Percentiles rank a stretch among this genome's conserved stretches.
phyloP scores from a whole-genome alignment of 92 coral and sea anemone genomes.

The Epizoanthus scotinus region DNA sequence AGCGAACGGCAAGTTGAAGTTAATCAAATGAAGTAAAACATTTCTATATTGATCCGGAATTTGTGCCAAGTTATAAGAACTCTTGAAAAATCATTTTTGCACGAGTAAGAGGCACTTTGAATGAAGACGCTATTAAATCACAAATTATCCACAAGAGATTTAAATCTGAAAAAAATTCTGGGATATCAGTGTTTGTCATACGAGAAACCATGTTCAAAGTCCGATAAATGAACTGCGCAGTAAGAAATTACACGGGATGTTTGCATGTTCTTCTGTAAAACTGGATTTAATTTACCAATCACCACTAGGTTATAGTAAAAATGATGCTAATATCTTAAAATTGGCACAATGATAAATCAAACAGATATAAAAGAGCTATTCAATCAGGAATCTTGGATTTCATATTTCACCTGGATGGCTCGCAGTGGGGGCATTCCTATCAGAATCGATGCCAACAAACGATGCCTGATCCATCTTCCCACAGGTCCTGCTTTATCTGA shows the following conservation, averaged over 20 bases:
- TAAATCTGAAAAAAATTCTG: not conserved
- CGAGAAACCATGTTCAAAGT: slow-evolving; percentile 35
- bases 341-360: not conserved
- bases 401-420: slow-evolving; percentile 84
- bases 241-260: not conserved
- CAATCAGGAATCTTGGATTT: not conserved
- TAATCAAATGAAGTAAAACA: not conserved
- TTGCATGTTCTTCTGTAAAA: not conserved
- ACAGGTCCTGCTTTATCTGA: slow-evolving; percentile 94
- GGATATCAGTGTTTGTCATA: slow-evolving; percentile 5
- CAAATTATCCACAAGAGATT: not conserved
- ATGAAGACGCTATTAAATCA: not conserved
- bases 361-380: not conserved
- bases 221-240: slow-evolving; percentile 28
- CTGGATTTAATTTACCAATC: not conserved
- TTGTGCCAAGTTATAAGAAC: not conserved
- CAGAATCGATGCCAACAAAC: slow-evolving; percentile 83
- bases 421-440: slow-evolving; percentile 97
- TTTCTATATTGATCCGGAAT: not conserved
- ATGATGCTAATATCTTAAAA: not conserved
- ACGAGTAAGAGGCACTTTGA: not conserved
- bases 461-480: slow-evolving; percentile 98
- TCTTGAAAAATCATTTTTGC: not conserved
- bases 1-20: too few species aligned
- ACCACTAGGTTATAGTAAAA: not conserved